Evolutionary conservation across 2,113 vertebrate species (phyloP).

Genomic region (Alectura lathami): DNA sequence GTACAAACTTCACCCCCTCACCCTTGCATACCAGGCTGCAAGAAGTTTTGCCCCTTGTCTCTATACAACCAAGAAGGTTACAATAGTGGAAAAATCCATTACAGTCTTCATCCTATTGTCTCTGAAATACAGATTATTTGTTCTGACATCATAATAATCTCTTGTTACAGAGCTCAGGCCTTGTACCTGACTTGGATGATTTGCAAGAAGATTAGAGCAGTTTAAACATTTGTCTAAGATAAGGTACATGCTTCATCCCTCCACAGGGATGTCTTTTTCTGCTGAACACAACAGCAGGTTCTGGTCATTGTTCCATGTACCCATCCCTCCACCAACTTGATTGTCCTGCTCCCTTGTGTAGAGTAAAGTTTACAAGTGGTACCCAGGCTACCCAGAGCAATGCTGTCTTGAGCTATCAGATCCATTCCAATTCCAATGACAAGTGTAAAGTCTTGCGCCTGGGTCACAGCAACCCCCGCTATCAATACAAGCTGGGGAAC

Average conservation of each 20-base stretch:
- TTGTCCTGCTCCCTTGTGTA: not conserved
- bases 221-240: not conserved
- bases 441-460: too few species aligned
- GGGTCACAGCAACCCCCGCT: too few species aligned
- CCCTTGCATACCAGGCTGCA: not conserved
- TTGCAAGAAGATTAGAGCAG: not conserved
- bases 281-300: not conserved
- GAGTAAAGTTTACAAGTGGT: not conserved
- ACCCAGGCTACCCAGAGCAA: not conserved
- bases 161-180: not conserved
- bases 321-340: not conserved
- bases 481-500: too few species aligned
- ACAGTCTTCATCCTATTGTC: not conserved
- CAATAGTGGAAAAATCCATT: not conserved
- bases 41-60: not conserved
- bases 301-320: not conserved
- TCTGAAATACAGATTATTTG: not conserved
- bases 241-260: not conserved
- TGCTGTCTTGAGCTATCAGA: not conserved
- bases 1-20: not conserved
- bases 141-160: not conserved
- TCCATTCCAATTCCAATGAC: too few species aligned
- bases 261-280: not conserved
- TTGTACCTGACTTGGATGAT: not conserved
- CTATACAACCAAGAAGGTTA: not conserved